phyloP scores from a whole-genome alignment of 2,888 invertebrate genomes.

The Phymatocera aterrima region DNA sequence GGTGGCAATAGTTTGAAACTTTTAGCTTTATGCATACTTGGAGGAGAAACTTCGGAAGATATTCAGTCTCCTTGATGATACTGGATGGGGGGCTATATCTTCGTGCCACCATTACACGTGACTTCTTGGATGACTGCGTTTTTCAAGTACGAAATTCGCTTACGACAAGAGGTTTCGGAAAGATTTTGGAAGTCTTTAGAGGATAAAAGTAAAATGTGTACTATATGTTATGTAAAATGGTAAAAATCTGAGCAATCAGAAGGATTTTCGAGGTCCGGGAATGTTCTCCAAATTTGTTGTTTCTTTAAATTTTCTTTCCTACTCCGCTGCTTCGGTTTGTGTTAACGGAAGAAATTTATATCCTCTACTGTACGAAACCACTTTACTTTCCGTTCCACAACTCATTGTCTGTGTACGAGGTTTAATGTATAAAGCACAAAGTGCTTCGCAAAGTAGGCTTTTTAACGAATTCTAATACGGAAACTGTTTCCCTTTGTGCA shows the following conservation, averaged over 20 bases:
- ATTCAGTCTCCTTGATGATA: no score
- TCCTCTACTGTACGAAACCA: neutral
- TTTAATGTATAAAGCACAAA: constrained; percentile 17
- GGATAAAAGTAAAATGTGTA: no score
- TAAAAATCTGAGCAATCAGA: neutral
- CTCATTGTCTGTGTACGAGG: neutral
- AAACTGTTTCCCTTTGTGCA: neutral
- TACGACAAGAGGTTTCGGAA: no score
- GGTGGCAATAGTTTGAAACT: no score
- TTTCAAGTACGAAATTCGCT: no score
- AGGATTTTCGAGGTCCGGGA: neutral
- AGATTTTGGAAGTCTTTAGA: no score
- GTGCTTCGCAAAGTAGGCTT: constrained; percentile 5
- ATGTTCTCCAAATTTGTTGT: neutral
- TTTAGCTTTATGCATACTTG: no score
- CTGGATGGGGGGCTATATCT: no score
- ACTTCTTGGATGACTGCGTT: no score
- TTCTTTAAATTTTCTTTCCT: neutral
- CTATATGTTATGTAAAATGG: no score
- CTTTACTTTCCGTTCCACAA: constrained; percentile 5
- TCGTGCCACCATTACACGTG: no score
- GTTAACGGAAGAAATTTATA: neutral
- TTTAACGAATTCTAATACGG: constrained; percentile 9
- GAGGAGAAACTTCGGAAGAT: no score
- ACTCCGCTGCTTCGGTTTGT: neutral